Conservation (phyloP, 2,888 invertebrate species). For the Heteropelma amictum region DNA sequence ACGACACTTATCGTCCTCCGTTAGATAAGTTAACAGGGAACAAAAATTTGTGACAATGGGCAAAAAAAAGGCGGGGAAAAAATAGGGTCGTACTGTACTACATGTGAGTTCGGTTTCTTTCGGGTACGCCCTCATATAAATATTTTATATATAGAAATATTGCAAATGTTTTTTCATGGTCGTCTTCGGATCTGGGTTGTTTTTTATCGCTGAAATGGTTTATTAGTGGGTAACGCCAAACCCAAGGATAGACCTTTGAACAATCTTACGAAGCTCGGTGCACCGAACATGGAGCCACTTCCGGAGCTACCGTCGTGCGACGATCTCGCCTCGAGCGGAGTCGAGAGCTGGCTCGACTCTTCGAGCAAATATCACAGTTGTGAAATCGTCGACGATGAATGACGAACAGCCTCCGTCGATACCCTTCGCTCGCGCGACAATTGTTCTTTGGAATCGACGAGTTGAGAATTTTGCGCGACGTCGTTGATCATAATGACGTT, state of each 20-base stretch:
- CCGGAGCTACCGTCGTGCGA: constrained; percentile 84
- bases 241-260: constrained; percentile 69
- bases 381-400: constrained; percentile 85
- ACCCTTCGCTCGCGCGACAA: constrained; percentile 50
- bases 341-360: constrained; percentile 86
- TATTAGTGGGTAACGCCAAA: constrained; percentile 63
- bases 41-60: too few species aligned
- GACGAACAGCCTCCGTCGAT: constrained; percentile 63
- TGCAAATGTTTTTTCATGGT: neutral
- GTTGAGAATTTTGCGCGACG: constrained; percentile 49
- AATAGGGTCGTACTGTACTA: too few species aligned
- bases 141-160: neutral
- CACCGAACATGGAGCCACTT: constrained; percentile 82
- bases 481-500: constrained; percentile 44
- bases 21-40: too few species aligned
- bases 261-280: constrained; percentile 76
- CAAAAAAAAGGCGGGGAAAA: too few species aligned
- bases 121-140: too few species aligned
- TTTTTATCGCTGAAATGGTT: neutral
- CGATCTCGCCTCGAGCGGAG: constrained; percentile 82
- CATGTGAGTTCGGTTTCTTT: too few species aligned
- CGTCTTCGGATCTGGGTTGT: neutral
- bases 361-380: constrained; percentile 89
- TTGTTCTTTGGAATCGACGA: constrained; percentile 46
- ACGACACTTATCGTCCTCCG: too few species aligned